Conservation (phyloP, 2,888 invertebrate genomes). For the Tenodera sinensis region DNA sequence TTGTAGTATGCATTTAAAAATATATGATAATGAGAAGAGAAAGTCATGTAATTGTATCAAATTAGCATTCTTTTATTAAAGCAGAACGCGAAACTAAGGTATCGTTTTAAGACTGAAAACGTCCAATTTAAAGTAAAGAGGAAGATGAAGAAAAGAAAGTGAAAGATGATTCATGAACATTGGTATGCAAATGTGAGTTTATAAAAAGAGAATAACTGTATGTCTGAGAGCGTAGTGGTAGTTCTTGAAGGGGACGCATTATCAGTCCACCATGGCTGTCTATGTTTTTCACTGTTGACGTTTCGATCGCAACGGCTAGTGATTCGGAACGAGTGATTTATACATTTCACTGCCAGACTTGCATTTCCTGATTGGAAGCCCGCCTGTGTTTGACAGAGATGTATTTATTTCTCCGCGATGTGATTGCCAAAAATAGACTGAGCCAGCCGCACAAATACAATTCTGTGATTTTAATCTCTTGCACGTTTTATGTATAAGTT, state of each 20-base stretch:
- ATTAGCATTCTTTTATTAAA: too few species aligned
- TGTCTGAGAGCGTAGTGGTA: neutral
- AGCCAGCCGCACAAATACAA: neutral
- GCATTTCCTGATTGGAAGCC: neutral
- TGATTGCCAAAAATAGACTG: neutral
- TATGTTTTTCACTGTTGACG: neutral
- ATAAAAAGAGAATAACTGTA: neutral
- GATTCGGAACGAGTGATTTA: neutral
- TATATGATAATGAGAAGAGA: too few species aligned
- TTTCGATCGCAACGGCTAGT: neutral
- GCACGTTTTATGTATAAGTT: neutral
- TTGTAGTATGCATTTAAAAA: too few species aligned
- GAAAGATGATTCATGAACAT: too few species aligned
- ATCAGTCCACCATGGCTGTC: neutral
- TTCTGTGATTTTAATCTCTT: neutral
- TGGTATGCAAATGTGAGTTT: too few species aligned
- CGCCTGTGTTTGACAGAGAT: neutral
- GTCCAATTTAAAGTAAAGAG: too few species aligned
- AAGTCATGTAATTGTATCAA: too few species aligned
- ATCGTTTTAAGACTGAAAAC: too few species aligned
- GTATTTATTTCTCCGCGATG: neutral
- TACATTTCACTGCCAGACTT: neutral
- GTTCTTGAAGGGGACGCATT: neutral
- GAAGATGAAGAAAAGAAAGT: too few species aligned
- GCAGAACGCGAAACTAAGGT: too few species aligned